Conservation (phyloP, 2,113 vertebrate genomes). For the Dipodomys merriami region DNA sequence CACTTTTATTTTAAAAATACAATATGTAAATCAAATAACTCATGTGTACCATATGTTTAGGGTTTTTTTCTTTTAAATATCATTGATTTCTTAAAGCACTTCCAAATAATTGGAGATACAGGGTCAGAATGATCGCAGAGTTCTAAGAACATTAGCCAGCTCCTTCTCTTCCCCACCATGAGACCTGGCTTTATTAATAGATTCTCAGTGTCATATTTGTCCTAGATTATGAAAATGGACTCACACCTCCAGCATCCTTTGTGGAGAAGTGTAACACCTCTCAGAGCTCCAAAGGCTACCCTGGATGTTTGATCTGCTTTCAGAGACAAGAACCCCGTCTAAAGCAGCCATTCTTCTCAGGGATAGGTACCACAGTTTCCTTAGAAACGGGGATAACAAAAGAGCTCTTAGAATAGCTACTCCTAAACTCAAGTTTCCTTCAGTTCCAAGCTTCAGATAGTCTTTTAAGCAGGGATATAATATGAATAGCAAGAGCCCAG, state of each 20-base stretch:
- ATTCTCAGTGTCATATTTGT: constrained; percentile 56
- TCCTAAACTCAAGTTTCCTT: constrained; percentile 65
- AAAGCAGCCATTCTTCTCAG: constrained; percentile 47
- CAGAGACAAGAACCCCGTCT: constrained; percentile 54
- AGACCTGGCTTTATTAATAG: constrained; percentile 65
- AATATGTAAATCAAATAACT: not conserved
- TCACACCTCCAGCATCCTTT: constrained; percentile 69
- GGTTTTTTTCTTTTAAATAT: constrained; percentile 30
- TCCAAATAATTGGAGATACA: constrained; percentile 38
- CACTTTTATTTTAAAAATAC: constrained; percentile 33
- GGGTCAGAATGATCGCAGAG: not conserved
- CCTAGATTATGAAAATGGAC: constrained; percentile 74
- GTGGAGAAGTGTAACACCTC: constrained; percentile 64
- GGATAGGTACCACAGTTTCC: constrained; percentile 64
- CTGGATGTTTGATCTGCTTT: constrained; percentile 67
- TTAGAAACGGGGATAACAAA: constrained; percentile 76
- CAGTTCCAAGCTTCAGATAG: constrained; percentile 47
- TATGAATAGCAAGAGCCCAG: constrained; percentile 67
- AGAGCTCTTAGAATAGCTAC: constrained; percentile 73
- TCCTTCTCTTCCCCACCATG: not conserved
- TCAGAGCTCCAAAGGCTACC: constrained; percentile 63
- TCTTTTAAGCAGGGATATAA: constrained; percentile 71
- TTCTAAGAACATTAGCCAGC: constrained; percentile 22
- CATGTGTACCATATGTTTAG: not conserved
- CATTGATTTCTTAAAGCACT: not conserved